These are phyloP conservation scores for Leptogaster cylindrica DNA, from an alignment of 2,888 invertebrate genomes.

Conservation along the genomic window DNA sequence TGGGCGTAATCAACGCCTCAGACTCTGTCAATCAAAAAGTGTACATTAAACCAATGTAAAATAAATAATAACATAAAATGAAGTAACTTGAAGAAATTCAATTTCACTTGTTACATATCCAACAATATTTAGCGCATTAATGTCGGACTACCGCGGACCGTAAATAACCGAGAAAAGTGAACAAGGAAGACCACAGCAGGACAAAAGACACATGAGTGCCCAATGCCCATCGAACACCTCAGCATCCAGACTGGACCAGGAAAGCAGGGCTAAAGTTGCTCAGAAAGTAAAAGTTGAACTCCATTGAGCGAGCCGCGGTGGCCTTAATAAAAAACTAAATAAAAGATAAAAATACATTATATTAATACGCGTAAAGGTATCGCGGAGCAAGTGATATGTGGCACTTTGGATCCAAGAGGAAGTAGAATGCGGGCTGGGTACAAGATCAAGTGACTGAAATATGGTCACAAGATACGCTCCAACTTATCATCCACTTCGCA, in stretches of 20 bases:
- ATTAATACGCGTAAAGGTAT: slow-evolving; percentile 10
- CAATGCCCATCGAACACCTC: neutral
- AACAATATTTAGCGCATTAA: neutral
- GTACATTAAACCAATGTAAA: too few relatives aligned
- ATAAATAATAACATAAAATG: too few relatives aligned
- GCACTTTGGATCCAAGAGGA: slow-evolving; percentile 27
- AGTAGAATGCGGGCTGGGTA: slow-evolving; percentile 28
- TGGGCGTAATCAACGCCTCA: too few relatives aligned
- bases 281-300: slow-evolving; percentile 30
- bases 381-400: slow-evolving; percentile 23
- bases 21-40: too few relatives aligned
- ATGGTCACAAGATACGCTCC: slow-evolving; percentile 36
- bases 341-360: too few relatives aligned
- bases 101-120: slow-evolving; percentile 35
- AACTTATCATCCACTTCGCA: slow-evolving; percentile 31
- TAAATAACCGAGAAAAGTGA: slow-evolving; percentile 15
- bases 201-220: slow-evolving; percentile 22
- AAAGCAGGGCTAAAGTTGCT: slow-evolving; percentile 14
- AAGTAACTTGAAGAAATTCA: slow-evolving; percentile 23
- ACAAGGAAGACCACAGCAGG: slow-evolving; percentile 15
- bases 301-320: slow-evolving; percentile 23
- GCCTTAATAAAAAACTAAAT: slow-evolving; percentile 36
- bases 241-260: slow-evolving; percentile 15
- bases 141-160: neutral
- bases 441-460: slow-evolving; percentile 31